Evolutionary conservation across 2,888 invertebrate genomes (phyloP).

Genomic region (Orthosia gracilis): DNA sequence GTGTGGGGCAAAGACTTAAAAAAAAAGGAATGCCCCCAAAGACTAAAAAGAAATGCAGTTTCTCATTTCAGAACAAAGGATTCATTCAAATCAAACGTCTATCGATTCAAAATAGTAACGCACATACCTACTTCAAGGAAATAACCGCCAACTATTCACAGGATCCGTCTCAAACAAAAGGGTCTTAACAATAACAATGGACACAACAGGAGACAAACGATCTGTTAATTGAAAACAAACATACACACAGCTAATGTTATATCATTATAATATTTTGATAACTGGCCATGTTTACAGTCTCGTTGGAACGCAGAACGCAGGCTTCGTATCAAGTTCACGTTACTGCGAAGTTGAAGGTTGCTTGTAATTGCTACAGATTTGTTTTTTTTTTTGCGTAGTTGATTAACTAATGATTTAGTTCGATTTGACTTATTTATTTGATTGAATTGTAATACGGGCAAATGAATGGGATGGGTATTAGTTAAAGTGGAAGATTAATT

Average conservation of each 20-base stretch:
- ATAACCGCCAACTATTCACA: constrained; percentile 12
- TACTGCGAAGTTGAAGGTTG: constrained; percentile 60
- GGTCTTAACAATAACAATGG: constrained; percentile 9
- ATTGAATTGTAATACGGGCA: not conserved
- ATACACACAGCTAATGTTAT: constrained; percentile 2
- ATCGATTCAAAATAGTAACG: constrained; percentile 4
- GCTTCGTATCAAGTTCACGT: constrained; percentile 55
- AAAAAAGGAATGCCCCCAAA: not conserved
- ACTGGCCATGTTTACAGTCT: constrained; percentile 29
- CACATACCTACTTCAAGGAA: not conserved
- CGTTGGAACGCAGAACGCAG: constrained; percentile 34
- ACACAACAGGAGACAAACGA: constrained; percentile 12
- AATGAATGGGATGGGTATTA: too few species aligned
- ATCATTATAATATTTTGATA: constrained; percentile 39
- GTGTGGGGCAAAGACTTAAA: too few species aligned
- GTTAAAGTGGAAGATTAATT: not conserved
- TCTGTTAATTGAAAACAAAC: constrained; percentile 31
- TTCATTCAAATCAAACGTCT: not conserved
- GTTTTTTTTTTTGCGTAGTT: not conserved
- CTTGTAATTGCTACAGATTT: constrained; percentile 27
- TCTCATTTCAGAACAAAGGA: not conserved
- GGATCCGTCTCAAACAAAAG: not conserved
- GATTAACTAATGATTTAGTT: not conserved
- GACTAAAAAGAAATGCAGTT: not conserved
- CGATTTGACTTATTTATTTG: not conserved